Evolutionary conservation across 2,888 invertebrate species (phyloP).

Genomic region (Erebia aethiops): DNA sequence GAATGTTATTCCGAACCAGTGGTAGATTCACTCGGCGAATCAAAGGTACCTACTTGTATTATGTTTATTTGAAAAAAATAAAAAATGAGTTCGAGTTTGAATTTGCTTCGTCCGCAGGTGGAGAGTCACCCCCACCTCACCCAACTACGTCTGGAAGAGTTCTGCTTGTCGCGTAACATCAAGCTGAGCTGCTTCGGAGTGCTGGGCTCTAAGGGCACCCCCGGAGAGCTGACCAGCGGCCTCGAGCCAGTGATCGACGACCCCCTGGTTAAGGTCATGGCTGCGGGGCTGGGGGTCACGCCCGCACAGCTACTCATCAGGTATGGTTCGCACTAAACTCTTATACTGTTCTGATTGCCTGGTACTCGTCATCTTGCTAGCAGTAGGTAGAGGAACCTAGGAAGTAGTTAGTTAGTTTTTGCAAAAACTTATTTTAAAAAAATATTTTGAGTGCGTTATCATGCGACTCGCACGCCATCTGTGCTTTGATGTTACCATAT

Average conservation of each 20-base stretch:
- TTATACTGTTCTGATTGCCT: background rate
- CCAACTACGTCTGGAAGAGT: conserved; percentile 86
- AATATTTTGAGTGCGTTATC: too few relatives aligned
- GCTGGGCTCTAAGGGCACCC: conserved; percentile 87
- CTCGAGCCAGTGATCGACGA: conserved; percentile 87
- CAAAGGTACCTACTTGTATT: too few relatives aligned
- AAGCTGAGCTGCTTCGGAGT: conserved; percentile 90
- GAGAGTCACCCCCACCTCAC: conserved; percentile 91
- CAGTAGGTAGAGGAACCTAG: too few relatives aligned
- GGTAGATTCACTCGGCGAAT: too few relatives aligned
- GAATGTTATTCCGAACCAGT: too few relatives aligned
- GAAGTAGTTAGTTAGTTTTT: too few relatives aligned
- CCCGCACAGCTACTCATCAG: conserved; percentile 66
- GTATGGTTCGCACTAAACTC: conserved; percentile 43
- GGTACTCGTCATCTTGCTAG: background rate
- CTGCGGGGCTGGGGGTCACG: conserved; percentile 58
- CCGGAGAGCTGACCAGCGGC: conserved; percentile 84
- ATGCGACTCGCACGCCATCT: too few relatives aligned
- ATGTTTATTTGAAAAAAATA: too few relatives aligned
- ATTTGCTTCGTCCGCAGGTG: conserved; percentile 71
- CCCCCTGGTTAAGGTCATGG: conserved; percentile 81
- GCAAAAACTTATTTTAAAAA: too few relatives aligned
- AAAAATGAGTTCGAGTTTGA: too few relatives aligned
- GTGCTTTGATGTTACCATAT: too few relatives aligned
- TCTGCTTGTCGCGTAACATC: conserved; percentile 85